Conservation (phyloP, 2,113 vertebrate species). For the Eptesicus fuscus region DNA sequence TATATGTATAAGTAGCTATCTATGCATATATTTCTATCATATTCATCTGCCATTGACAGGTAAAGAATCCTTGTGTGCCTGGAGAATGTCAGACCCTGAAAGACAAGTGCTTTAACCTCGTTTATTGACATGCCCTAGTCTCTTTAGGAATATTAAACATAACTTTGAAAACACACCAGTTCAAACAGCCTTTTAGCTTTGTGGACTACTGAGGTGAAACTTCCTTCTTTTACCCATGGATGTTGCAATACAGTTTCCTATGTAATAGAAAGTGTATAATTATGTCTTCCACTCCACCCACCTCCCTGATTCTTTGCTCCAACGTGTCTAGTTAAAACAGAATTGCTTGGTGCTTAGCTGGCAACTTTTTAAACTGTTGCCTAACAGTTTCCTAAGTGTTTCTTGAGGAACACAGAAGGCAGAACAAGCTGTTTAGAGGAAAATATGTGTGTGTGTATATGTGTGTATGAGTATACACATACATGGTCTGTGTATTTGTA, state of each 20-base stretch:
- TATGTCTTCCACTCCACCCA: constrained; percentile 21
- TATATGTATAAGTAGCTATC: not conserved
- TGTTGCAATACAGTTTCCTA: constrained; percentile 7
- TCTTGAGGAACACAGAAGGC: not conserved
- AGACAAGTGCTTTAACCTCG: not conserved
- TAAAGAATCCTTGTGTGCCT: not conserved
- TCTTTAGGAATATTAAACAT: not conserved
- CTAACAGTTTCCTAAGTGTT: constrained; percentile 20
- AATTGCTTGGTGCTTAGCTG: not conserved
- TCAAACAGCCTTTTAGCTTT: constrained; percentile 15
- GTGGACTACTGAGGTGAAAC: not conserved
- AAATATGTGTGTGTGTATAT: not conserved
- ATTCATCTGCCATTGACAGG: not conserved
- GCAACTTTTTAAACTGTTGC: not conserved
- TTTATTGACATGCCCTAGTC: not conserved
- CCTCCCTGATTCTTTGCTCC: constrained; percentile 1
- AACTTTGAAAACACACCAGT: constrained; percentile 1
- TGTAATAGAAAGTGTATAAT: not conserved
- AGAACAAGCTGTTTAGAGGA: not conserved
- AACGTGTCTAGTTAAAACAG: constrained; percentile 42
- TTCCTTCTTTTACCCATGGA: not conserved
- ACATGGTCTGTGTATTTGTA: not conserved
- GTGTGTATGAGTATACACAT: not conserved
- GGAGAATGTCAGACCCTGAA: not conserved
- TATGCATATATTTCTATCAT: not conserved